Evolutionary conservation across 2,113 vertebrate species (phyloP).

Genomic region (Malurus elegans): DNA sequence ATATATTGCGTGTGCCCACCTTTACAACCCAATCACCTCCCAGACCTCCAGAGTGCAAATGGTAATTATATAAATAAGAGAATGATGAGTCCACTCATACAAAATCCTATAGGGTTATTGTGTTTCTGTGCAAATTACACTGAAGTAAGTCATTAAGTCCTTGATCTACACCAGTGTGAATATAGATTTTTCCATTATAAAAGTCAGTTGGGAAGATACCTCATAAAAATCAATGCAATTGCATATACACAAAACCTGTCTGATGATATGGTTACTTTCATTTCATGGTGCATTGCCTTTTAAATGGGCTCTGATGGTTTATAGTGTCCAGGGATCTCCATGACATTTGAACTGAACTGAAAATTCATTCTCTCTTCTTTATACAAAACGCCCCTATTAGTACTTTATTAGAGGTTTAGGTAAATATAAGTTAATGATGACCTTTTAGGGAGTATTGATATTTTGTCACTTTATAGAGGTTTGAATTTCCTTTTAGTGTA

Average conservation of each 20-base stretch:
- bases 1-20: background rate
- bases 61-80: background rate
- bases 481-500: background rate
- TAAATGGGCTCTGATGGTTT: background rate
- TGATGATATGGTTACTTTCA: background rate
- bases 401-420: background rate
- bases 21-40: background rate
- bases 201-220: background rate
- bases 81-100: background rate
- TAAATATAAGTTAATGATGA: background rate
- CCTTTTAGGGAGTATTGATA: background rate
- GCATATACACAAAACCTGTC: background rate
- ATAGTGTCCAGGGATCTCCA: background rate
- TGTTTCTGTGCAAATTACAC: background rate
- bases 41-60: background rate
- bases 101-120: background rate
- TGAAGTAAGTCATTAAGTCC: background rate
- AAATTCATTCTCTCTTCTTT: slow-evolving; percentile 27
- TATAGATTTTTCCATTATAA: background rate
- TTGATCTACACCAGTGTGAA: slow-evolving; percentile 10
- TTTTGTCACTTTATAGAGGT: background rate
- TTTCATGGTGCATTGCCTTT: background rate
- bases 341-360: background rate
- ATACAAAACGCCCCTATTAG: background rate
- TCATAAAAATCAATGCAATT: background rate